These are phyloP conservation scores for Argyra leucocephala DNA, from an alignment of 2,888 invertebrate species.

Conservation along the genomic window DNA sequence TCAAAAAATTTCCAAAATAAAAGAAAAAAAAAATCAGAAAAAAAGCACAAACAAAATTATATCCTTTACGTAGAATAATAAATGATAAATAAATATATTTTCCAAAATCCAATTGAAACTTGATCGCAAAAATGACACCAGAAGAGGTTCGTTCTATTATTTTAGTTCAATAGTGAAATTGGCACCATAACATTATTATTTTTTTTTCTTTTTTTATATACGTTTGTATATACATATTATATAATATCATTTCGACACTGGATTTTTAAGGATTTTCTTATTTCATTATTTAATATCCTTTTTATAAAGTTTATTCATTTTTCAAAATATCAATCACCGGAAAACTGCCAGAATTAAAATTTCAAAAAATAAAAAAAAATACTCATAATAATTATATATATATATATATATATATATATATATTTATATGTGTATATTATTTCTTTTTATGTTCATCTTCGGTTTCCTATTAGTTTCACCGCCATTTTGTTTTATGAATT, in stretches of 20 bases:
- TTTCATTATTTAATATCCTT: background rate
- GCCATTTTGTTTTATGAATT: no score
- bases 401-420: no score
- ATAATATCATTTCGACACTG: no score
- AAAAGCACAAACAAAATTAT: background rate
- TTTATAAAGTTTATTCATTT: background rate
- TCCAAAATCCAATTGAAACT: background rate
- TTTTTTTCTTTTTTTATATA: no score
- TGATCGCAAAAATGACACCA: background rate
- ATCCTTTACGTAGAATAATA: no score
- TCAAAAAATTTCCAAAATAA: background rate
- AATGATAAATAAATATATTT: no score
- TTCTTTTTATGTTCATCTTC: no score
- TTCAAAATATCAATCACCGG: background rate
- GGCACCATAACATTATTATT: background rate
- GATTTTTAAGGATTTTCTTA: background rate
- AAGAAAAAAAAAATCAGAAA: background rate
- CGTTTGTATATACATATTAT: no score
- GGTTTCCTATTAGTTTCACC: no score
- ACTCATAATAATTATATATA: no score
- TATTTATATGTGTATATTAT: no score
- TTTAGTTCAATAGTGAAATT: background rate
- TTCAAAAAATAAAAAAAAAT: no score
- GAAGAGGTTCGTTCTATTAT: background rate
- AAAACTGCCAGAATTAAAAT: background rate